Conservation (phyloP, 2,888 invertebrate genomes). For the Agapetus fuscipes region DNA sequence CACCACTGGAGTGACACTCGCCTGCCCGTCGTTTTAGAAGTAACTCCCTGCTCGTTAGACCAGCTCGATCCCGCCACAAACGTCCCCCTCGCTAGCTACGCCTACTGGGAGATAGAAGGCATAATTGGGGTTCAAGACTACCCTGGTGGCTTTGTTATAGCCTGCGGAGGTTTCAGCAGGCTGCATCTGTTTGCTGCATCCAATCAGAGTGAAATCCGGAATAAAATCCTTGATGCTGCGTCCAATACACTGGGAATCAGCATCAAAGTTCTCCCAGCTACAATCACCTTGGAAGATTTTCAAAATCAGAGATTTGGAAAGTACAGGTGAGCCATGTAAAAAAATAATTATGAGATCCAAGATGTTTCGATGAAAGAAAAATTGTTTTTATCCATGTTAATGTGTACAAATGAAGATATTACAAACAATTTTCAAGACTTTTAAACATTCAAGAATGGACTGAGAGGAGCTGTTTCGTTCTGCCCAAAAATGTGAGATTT, state of each 20-base stretch:
- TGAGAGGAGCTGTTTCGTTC: too few species aligned
- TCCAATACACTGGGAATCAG: conserved; percentile 69
- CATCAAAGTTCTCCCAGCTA: conserved; percentile 74
- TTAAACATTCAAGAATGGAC: too few species aligned
- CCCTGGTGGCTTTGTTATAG: conserved; percentile 87
- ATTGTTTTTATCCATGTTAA: too few species aligned
- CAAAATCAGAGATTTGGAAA: conserved; percentile 83
- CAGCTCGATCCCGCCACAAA: conserved; percentile 85
- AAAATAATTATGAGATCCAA: too few species aligned
- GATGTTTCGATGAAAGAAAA: too few species aligned
- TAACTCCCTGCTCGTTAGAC: conserved; percentile 85
- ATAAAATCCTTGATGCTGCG: conserved; percentile 77
- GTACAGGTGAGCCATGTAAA: conserved; percentile 54
- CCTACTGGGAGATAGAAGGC: conserved; percentile 40
- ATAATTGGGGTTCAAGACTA: conserved; percentile 69
- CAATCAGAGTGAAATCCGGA: conserved; percentile 78
- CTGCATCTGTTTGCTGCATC: conserved; percentile 83
- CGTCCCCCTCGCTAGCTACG: conserved; percentile 57
- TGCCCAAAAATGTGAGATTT: too few species aligned
- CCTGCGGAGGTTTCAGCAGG: conserved; percentile 84
- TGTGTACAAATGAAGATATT: too few species aligned
- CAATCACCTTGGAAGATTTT: conserved; percentile 80
- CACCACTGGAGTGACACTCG: conserved; percentile 94
- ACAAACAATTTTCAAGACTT: too few species aligned
- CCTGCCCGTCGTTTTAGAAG: conserved; percentile 79